Evolutionary conservation across 2,797 vertebrate species (phyloP), one percentile per base, ranked within the genome.

Genomic region (Fistularia tabacaria): DNA sequence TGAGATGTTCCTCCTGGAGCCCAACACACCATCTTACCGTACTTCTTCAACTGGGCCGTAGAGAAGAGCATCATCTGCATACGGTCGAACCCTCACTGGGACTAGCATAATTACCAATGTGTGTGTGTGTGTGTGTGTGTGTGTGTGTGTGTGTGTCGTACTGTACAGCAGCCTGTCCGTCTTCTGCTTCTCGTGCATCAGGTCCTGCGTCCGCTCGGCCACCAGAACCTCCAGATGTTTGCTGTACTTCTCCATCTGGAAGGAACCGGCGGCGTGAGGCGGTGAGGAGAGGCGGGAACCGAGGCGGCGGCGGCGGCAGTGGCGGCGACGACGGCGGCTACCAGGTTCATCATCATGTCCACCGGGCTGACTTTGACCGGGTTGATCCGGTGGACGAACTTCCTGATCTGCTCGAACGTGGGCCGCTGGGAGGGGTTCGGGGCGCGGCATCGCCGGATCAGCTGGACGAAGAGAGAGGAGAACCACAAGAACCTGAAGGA

Each of bases 191-290:
- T 93, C 93, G 9, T 91, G 88, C 83, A 86, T 92, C 85, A 94
- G 88, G 69, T 94, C 92, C 57, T 94, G 90, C 0, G 91, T 95
- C 36, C 93, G 85, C 76, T 96, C 92, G 36, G 92, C 86, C 56
- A 93, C 92, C 65, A 96, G 15, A 13, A 90, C 90, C 85, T 95
- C 92, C 83, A 96, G 86, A 57, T 97, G 93, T 82, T 94, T 93
- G 49, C 92, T 94, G 57, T 95, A 93, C 71, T 94, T 97, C 87
- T 96, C 92, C 93, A 94, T 93, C 93, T 94, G 86, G 57, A 62
- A 74, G 58, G 64, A 7, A 9, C 6, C 13, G 12, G 0, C 9
- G 1, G 6, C 3, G 13, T 37, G 25, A 7, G 47, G 0, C 7
- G 3, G 9, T 0, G 13, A 1, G n/a, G 9, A 6, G 3, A 38